Evolutionary conservation across 2,888 invertebrate genomes (phyloP).

Genomic region (Congeria kusceri): DNA sequence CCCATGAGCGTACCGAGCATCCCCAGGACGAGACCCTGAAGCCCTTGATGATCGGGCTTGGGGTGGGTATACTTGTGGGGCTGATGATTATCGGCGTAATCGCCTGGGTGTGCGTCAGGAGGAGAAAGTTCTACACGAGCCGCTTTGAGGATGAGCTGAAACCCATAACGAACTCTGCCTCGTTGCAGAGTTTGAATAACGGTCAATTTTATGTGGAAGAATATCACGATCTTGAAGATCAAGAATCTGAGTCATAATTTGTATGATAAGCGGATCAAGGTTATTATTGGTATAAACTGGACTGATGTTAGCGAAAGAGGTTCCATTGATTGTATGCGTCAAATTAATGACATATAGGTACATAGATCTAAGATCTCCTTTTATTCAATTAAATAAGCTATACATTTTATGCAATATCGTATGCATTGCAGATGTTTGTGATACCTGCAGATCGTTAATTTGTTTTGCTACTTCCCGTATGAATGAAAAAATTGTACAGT

Average conservation of each 20-base stretch:
- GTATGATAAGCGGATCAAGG: not conserved
- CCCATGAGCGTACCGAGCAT: conserved; percentile 32
- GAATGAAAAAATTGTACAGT: too few species aligned
- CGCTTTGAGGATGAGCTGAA: conserved; percentile 60
- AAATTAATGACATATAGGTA: too few species aligned
- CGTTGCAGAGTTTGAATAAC: conserved; percentile 52
- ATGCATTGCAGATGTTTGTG: too few species aligned
- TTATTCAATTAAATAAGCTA: too few species aligned
- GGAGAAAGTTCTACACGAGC: conserved; percentile 59
- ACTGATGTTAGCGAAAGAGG: too few species aligned
- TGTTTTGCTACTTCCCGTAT: too few species aligned
- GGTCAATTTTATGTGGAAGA: conserved; percentile 55
- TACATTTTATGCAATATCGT: too few species aligned
- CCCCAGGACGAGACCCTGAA: conserved; percentile 60
- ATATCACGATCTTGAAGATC: conserved; percentile 16
- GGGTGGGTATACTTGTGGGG: conserved; percentile 66
- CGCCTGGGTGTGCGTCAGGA: conserved; percentile 58
- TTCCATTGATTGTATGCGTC: too few species aligned
- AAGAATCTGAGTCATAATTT: conserved; percentile 28
- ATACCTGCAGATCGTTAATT: too few species aligned
- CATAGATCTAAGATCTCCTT: too few species aligned
- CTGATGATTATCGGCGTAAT: conserved; percentile 63
- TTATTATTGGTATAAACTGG: too few species aligned
- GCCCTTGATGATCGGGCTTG: conserved; percentile 69
- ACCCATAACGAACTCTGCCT: conserved; percentile 55